Conservation (phyloP, 1,140 invertebrate genomes). For the Physella acuta region DNA sequence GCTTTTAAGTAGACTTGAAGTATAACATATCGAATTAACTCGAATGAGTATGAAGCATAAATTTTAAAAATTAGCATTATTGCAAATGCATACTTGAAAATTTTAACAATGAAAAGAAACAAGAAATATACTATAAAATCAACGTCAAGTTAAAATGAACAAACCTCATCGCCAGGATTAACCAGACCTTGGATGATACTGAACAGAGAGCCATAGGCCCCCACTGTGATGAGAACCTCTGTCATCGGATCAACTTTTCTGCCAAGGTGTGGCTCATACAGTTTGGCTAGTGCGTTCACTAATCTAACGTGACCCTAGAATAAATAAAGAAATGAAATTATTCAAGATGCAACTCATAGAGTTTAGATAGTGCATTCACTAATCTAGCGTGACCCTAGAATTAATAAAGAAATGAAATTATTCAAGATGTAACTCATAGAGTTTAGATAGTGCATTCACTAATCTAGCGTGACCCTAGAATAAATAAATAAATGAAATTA, state of each 20-base stretch:
- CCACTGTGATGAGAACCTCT: conserved; percentile 85
- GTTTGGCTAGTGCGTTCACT: conserved; percentile 78
- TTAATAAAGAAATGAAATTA: too few relatives aligned
- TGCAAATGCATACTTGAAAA: too few relatives aligned
- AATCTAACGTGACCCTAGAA: conserved; percentile 88
- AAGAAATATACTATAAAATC: too few relatives aligned
- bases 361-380: conserved; percentile 78
- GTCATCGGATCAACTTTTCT: conserved; percentile 76
- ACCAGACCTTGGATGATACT: conserved; percentile 82
- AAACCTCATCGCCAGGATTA: conserved; percentile 78
- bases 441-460: conserved; percentile 78
- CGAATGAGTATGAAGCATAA: too few relatives aligned
- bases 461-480: conserved; percentile 88
- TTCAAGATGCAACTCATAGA: conserved; percentile 82
- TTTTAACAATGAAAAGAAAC: too few relatives aligned
- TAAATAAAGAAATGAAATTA: too few relatives aligned
- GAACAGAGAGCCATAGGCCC: conserved; percentile 83
- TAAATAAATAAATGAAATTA: too few relatives aligned
- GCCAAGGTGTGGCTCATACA: conserved; percentile 81
- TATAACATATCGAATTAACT: too few relatives aligned
- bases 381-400: conserved; percentile 88
- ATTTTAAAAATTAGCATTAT: not conserved
- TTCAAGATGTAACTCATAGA: conserved; percentile 82
- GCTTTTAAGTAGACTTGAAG: too few relatives aligned
- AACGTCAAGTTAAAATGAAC: too few relatives aligned